Percentiles rank a stretch among this genome's conserved stretches.
Conservation (phyloP, 2,797 vertebrate species). For the Spinus pinus region DNA sequence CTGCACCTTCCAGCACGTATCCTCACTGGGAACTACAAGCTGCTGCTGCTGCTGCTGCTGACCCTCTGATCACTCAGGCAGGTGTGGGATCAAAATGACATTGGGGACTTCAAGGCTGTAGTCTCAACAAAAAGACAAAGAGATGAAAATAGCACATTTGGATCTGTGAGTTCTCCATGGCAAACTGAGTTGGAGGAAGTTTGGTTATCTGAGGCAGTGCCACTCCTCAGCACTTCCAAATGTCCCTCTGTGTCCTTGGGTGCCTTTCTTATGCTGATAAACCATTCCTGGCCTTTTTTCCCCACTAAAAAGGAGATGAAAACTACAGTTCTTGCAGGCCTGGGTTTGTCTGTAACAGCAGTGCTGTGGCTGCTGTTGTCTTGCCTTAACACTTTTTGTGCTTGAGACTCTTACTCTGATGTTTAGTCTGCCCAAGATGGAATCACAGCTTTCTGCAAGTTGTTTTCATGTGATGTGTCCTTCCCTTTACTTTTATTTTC, state of each 20-base stretch:
- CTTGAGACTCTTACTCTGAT: neutral
- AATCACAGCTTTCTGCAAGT: neutral
- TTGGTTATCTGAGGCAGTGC: neutral
- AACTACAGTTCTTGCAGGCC: neutral
- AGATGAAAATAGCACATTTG: neutral
- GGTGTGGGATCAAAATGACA: neutral
- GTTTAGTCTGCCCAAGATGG: neutral
- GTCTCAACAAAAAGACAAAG: neutral
- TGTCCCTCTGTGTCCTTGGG: neutral
- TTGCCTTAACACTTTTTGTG: neutral
- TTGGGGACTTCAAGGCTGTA: neutral
- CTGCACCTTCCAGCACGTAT: slow-evolving; percentile 77
- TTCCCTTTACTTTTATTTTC: neutral
- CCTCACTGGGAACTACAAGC: slow-evolving; percentile 75
- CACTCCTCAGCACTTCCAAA: neutral
- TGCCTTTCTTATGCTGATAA: neutral
- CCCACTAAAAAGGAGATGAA: neutral
- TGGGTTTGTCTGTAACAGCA: neutral
- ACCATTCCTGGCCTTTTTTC: neutral
- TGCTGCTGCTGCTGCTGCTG: slow-evolving; percentile 64
- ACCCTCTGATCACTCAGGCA: neutral
- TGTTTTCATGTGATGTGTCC: neutral
- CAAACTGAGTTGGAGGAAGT: neutral
- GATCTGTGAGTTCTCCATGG: neutral
- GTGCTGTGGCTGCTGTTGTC: neutral